Evolutionary conservation across 2,888 invertebrate genomes (phyloP).

Genomic region (Anoplius nigerrimus): DNA sequence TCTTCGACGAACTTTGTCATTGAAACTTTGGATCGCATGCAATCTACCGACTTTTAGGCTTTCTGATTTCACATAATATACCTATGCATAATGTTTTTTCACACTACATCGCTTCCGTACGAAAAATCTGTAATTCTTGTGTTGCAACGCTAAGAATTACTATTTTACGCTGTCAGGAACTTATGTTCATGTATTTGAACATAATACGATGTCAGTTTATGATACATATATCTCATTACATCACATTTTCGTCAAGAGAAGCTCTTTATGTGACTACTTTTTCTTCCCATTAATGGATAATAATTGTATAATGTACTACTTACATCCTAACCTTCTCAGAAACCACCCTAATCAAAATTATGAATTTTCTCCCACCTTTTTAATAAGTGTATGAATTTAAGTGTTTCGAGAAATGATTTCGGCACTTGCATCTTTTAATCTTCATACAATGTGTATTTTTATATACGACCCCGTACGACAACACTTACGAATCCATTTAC

Average conservation of each 20-base stretch:
- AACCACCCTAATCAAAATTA: slow-evolving; percentile 1
- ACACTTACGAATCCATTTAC: neutral
- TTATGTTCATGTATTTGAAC: slow-evolving; percentile 7
- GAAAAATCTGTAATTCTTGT: slow-evolving; percentile 33
- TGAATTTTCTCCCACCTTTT: no score
- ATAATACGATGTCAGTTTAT: slow-evolving; percentile 16
- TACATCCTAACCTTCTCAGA: neutral
- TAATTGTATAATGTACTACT: neutral
- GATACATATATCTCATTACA: neutral
- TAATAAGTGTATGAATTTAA: no score
- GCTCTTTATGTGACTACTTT: slow-evolving; percentile 29
- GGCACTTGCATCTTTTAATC: no score
- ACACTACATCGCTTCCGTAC: slow-evolving; percentile 40
- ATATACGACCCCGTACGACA: no score
- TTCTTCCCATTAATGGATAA: slow-evolving; percentile 6
- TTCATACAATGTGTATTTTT: no score
- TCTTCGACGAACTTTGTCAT: slow-evolving; percentile 48
- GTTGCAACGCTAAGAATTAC: slow-evolving; percentile 40
- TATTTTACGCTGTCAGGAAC: slow-evolving; percentile 24
- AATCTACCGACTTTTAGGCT: slow-evolving; percentile 74
- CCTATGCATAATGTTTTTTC: slow-evolving; percentile 43
- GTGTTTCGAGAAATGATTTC: no score
- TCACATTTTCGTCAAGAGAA: slow-evolving; percentile 23
- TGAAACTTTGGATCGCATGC: slow-evolving; percentile 69
- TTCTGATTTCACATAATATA: slow-evolving; percentile 52